Conservation (phyloP, 2,113 vertebrate species). For the Chaetura pelagica region DNA sequence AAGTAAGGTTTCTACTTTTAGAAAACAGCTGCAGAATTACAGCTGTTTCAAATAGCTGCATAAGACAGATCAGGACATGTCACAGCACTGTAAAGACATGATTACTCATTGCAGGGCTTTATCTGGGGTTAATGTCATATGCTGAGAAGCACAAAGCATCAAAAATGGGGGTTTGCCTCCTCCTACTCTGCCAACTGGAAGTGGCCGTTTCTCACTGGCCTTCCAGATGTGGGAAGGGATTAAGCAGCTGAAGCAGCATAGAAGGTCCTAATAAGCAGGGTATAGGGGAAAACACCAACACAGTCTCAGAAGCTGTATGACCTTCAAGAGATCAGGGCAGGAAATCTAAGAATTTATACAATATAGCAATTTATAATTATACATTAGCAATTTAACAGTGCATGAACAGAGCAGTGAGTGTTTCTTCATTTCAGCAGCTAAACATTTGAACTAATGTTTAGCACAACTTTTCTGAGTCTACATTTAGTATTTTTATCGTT, state of each 20-base stretch:
- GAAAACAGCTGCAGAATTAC: not conserved
- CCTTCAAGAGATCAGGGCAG: not conserved
- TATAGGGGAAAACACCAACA: not conserved
- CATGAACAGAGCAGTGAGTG: not conserved
- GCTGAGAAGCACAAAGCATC: rapidly evolving
- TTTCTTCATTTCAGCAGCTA: not conserved
- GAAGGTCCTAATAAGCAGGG: not conserved
- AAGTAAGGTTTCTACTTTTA: not conserved
- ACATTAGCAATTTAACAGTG: not conserved
- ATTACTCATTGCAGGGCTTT: not conserved
- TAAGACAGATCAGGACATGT: rapidly evolving
- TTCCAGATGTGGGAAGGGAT: not conserved
- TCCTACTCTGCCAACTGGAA: not conserved
- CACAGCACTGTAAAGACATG: too few relatives aligned
- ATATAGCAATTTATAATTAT: not conserved
- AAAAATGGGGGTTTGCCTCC: not conserved
- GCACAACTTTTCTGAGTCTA: not conserved
- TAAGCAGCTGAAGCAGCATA: not conserved
- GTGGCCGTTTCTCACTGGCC: rapidly evolving
- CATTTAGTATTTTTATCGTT: not conserved
- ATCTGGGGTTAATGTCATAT: rapidly evolving
- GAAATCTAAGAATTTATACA: not conserved
- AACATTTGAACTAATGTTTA: not conserved
- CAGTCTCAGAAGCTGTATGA: not conserved
- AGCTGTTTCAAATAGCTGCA: not conserved